A percentile compares a stretch with the other conserved stretches of the same genome.
Evolutionary conservation across 2,113 vertebrate species (phyloP).

Genomic region (Recurvirostra avosetta): DNA sequence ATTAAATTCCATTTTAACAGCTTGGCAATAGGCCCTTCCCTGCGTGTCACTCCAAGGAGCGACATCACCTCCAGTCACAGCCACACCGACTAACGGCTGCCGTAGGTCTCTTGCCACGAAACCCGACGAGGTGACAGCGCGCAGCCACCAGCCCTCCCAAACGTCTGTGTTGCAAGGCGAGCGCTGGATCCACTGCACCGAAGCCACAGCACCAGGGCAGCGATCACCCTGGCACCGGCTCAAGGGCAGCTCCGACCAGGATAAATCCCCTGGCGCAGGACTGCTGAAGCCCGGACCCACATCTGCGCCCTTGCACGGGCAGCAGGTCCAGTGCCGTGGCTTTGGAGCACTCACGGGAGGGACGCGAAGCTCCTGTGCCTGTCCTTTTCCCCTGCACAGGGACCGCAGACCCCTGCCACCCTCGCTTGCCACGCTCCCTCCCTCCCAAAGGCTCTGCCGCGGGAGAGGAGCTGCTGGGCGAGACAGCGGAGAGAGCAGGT

Average conservation of each 20-base stretch:
- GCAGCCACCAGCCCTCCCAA: background rate
- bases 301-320: background rate
- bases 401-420: background rate
- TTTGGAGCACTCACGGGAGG: background rate
- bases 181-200: accelerated
- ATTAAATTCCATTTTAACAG: background rate
- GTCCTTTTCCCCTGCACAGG: background rate
- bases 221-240: background rate
- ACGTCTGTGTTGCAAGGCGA: background rate
- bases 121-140: accelerated
- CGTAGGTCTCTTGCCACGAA: background rate
- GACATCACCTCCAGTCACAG: background rate
- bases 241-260: background rate
- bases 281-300: background rate
- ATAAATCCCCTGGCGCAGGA: background rate
- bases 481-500: background rate
- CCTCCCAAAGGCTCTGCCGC: background rate
- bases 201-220: background rate
- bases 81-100: background rate
- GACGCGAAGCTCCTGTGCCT: background rate
- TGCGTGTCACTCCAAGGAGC: background rate
- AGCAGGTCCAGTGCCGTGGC: background rate
- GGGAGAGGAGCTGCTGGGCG: background rate
- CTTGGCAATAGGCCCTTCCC: background rate
- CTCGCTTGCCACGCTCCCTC: background rate